Evolutionary conservation across 2,797 vertebrate genomes (phyloP).

Genomic region (Spea hammondii): DNA sequence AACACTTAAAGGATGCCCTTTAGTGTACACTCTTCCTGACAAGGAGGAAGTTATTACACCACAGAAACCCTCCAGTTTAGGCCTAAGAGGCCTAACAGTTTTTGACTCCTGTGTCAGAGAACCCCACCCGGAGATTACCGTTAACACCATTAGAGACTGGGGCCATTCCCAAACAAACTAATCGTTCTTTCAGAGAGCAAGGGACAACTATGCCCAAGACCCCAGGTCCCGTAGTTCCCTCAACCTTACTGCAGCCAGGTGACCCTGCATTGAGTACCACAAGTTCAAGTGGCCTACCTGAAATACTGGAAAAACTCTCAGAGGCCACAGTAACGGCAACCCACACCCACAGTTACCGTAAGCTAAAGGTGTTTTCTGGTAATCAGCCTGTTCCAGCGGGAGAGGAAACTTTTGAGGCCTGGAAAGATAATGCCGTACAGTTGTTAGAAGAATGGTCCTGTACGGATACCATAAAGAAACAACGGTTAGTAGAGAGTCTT

Average conservation of each 20-base stretch:
- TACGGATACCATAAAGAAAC: neutral
- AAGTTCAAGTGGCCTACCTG: neutral
- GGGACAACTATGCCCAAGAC: neutral
- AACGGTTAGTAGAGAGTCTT: neutral
- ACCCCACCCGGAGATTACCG: too few relatives aligned
- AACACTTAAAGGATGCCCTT: neutral
- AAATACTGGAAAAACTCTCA: neutral
- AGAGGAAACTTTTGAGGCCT: constrained; percentile 2
- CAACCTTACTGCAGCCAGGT: neutral
- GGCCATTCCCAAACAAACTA: neutral
- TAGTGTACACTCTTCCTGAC: neutral
- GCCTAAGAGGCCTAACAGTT: too few relatives aligned
- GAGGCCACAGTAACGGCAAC: neutral
- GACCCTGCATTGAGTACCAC: neutral
- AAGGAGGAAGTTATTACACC: neutral
- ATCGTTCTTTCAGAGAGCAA: neutral
- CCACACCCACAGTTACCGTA: neutral
- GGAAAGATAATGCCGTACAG: neutral
- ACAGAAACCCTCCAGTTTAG: too few relatives aligned
- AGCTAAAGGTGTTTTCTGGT: constrained; percentile 1
- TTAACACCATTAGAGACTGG: neutral
- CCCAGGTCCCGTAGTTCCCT: neutral
- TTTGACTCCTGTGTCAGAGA: too few relatives aligned
- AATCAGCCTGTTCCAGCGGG: neutral
- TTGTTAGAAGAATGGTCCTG: neutral